Evolutionary conservation across 2,113 vertebrate genomes (phyloP).

Genomic region (Orcinus orca): DNA sequence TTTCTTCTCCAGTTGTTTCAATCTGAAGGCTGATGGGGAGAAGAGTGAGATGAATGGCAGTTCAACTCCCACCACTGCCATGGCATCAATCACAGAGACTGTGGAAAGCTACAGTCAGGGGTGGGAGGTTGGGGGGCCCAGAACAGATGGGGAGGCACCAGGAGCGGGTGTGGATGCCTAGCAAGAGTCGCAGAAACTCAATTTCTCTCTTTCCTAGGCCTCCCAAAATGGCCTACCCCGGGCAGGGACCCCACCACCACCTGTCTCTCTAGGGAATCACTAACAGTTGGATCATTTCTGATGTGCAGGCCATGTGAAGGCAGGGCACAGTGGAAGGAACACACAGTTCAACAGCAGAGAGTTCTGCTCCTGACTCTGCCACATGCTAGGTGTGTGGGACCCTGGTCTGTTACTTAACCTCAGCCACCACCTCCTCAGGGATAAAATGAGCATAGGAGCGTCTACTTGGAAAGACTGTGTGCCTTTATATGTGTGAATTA

Average conservation of each 20-base stretch:
- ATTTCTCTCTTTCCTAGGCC: neutral
- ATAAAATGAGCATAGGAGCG: neutral
- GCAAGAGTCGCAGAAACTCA: neutral
- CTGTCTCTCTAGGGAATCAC: neutral
- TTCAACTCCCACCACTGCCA: neutral
- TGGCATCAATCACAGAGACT: neutral
- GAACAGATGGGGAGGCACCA: neutral
- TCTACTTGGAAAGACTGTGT: accelerated
- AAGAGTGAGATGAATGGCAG: neutral
- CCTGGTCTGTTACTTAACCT: no score
- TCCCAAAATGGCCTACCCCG: neutral
- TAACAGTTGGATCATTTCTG: neutral
- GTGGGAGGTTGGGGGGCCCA: neutral
- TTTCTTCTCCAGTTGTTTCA: neutral
- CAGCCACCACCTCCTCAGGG: accelerated
- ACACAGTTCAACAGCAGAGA: neutral
- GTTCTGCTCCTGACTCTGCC: neutral
- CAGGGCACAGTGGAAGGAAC: accelerated
- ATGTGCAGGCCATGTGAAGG: neutral
- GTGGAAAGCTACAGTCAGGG: neutral
- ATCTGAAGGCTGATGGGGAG: neutral
- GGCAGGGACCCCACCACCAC: neutral
- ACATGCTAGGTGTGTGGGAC: accelerated
- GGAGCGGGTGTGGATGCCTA: neutral
- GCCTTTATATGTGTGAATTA: neutral